These are phyloP conservation scores for Lasioglossum albipes DNA, from an alignment of 1,140 invertebrate genomes.

Conservation along the genomic window DNA sequence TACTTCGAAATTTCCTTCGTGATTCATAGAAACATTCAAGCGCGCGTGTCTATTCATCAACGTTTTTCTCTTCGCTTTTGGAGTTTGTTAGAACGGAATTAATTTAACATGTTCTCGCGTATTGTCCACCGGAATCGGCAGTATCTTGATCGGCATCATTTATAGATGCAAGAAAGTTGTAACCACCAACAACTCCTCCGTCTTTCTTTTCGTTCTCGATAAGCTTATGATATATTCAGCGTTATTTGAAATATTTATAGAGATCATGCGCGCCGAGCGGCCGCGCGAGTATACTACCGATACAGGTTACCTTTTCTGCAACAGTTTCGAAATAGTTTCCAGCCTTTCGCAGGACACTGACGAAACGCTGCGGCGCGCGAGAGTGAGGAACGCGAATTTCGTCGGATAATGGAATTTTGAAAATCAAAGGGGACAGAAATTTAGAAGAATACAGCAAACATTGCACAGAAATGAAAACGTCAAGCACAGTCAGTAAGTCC, in stretches of 20 bases:
- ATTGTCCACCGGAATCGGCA: neutral
- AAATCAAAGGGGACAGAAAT: neutral
- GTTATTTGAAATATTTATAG: neutral
- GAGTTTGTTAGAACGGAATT: neutral
- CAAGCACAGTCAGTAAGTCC: constrained; percentile 12
- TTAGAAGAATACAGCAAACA: neutral
- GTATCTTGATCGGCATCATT: neutral
- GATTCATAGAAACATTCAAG: neutral
- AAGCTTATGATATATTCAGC: neutral
- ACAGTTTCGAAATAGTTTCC: neutral
- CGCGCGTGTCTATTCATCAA: neutral
- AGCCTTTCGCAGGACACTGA: neutral
- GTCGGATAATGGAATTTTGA: neutral
- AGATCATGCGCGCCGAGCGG: neutral
- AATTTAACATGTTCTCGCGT: neutral
- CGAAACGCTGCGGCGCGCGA: neutral
- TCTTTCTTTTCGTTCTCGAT: neutral
- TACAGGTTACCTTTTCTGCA: neutral
- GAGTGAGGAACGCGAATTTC: neutral
- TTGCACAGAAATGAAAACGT: neutral
- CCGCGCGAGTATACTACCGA: too few relatives aligned
- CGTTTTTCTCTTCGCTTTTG: neutral
- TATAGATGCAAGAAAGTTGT: neutral
- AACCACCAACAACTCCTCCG: neutral
- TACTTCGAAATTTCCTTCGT: neutral